A percentile compares a stretch with the other conserved stretches of the same genome.
Conservation (phyloP, 2,888 invertebrate genomes). For the Tiliacea citrago region DNA sequence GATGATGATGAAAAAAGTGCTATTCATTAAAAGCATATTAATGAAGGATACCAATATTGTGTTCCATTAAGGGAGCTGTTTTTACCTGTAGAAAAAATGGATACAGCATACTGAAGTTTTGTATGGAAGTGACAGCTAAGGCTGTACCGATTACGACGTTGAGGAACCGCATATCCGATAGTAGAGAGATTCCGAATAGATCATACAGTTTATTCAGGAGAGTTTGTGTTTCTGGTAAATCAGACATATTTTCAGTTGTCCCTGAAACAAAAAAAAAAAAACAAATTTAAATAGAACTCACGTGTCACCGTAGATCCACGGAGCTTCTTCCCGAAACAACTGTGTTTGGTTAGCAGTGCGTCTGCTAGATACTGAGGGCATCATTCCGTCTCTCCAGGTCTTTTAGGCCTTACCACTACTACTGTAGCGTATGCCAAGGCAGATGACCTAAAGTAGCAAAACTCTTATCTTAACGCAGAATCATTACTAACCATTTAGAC, state of each 20-base stretch:
- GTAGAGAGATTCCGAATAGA: conserved; percentile 92
- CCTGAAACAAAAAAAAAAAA: conserved; percentile 68
- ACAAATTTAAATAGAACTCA: neutral
- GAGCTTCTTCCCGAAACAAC: too few species aligned
- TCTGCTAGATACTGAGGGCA: too few species aligned
- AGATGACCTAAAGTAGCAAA: too few species aligned
- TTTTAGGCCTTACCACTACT: too few species aligned
- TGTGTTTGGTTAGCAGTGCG: too few species aligned
- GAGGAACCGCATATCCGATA: conserved; percentile 91
- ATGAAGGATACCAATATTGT: too few species aligned
- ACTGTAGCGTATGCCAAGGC: too few species aligned
- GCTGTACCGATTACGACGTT: conserved; percentile 93
- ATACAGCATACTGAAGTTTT: conserved; percentile 93
- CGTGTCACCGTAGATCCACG: too few species aligned
- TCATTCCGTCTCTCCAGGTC: too few species aligned
- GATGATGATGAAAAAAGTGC: too few species aligned
- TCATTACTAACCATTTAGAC: conserved; percentile 72
- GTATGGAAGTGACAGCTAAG: conserved; percentile 92
- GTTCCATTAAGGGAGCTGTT: too few species aligned
- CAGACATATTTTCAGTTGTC: conserved; percentile 28
- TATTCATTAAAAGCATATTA: too few species aligned
- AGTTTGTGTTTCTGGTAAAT: conserved; percentile 65
- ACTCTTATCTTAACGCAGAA: conserved; percentile 44
- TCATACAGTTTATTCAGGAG: conserved; percentile 80
- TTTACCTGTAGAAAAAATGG: conserved; percentile 92